These are phyloP conservation scores for Corticium candelabrum DNA, from an alignment of 37 sponge, comb jelly and placozoan species.

Conservation along the genomic window DNA sequence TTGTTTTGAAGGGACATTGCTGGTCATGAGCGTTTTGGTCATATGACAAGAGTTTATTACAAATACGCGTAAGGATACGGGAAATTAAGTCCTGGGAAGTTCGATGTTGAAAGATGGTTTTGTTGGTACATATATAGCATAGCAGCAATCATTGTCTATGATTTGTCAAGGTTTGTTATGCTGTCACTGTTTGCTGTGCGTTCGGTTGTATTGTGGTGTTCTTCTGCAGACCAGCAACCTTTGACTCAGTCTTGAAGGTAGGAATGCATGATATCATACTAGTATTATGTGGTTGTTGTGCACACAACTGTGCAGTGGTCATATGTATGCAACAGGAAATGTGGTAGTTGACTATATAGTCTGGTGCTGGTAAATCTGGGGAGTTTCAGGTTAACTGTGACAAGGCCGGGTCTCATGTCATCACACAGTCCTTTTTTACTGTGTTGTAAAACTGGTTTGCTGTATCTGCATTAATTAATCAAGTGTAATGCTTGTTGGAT, in stretches of 20 bases:
- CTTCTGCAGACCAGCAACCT: constrained; percentile 63
- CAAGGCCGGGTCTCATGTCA: no score
- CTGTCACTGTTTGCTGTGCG: no score
- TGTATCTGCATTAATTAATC: no score
- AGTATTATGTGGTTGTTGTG: neutral
- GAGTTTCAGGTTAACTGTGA: no score
- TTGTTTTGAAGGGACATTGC: constrained; percentile 76
- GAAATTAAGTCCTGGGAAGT: neutral
- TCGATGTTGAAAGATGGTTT: neutral
- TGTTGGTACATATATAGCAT: constrained; percentile 43
- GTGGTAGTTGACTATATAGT: no score
- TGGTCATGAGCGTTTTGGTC: constrained; percentile 88
- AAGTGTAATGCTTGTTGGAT: no score
- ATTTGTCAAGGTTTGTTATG: constrained; percentile 60
- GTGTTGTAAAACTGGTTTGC: no score
- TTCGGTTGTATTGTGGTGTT: no score
- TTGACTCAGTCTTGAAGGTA: constrained; percentile 77
- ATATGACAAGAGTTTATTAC: constrained; percentile 92
- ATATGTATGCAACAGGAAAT: no score
- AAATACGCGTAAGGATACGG: constrained; percentile 78
- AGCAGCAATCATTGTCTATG: constrained; percentile 90
- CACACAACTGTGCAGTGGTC: no score
- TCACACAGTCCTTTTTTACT: no score
- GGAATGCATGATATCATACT: constrained; percentile 1
- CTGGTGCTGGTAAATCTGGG: no score